Evolutionary conservation across 2,113 vertebrate species (phyloP).

Genomic region (Callionymus lyra): DNA sequence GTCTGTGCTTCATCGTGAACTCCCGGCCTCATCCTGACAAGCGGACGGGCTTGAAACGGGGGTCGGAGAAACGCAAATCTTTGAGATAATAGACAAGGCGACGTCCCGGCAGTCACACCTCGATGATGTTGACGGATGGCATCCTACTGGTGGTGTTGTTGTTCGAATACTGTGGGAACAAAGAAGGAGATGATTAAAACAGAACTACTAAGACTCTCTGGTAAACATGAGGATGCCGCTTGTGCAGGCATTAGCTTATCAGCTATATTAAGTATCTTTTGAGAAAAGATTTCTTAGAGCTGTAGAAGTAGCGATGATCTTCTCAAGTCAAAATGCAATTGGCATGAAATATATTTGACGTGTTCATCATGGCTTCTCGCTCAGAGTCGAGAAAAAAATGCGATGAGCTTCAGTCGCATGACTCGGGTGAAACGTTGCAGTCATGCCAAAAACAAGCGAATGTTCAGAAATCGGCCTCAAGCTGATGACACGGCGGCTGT

Average conservation of each 20-base stretch:
- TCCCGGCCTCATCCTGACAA: conserved; percentile 27
- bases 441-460: conserved; percentile 22
- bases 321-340: too few species aligned
- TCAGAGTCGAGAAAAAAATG: too few species aligned
- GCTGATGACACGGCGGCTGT: conserved; percentile 30
- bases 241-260: too few species aligned
- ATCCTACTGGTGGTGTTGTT: conserved; percentile 61
- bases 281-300: too few species aligned
- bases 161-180: conserved; percentile 52
- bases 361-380: too few species aligned
- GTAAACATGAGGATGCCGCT: conserved; percentile 35
- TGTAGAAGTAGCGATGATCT: too few species aligned
- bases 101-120: conserved; percentile 63
- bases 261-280: too few species aligned
- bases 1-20: conserved; percentile 1
- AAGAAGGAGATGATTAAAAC: conserved; percentile 26
- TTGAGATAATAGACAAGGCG: conserved; percentile 24
- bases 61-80: conserved; percentile 35
- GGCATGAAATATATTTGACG: too few species aligned
- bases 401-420: too few species aligned
- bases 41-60: conserved; percentile 29
- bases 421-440: conserved; percentile 4
- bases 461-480: conserved; percentile 15
- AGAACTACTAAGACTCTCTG: conserved; percentile 3
- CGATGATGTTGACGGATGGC: conserved; percentile 67